Evolutionary conservation across 1,140 invertebrate genomes (phyloP).

Genomic region (Cherax destructor): DNA sequence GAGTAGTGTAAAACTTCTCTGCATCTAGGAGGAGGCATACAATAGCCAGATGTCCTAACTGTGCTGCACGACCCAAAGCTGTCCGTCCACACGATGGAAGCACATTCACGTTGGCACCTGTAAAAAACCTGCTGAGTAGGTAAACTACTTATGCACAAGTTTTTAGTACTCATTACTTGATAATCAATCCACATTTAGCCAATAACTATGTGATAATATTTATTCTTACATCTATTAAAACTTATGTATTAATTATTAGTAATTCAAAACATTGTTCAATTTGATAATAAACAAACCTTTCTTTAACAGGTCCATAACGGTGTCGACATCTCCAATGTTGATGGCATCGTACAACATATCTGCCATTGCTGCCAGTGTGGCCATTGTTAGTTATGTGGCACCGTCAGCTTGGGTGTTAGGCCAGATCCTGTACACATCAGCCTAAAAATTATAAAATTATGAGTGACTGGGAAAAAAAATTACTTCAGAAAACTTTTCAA

Average conservation of each 20-base stretch:
- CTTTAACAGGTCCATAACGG: constrained; percentile 71
- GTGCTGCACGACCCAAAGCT: constrained; percentile 76
- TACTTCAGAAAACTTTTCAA: background rate
- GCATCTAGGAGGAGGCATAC: constrained; percentile 75
- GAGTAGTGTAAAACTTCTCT: constrained; percentile 71
- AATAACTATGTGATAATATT: no score
- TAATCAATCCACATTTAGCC: background rate
- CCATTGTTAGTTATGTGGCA: constrained; percentile 37
- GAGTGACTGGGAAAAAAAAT: no score
- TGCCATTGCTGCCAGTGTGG: constrained; percentile 68
- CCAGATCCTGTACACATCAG: background rate
- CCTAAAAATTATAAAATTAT: background rate
- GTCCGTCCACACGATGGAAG: constrained; percentile 76
- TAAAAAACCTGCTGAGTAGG: constrained; percentile 20
- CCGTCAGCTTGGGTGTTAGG: background rate
- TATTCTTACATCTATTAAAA: no score
- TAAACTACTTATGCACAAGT: background rate
- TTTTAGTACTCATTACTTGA: background rate
- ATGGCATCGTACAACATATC: constrained; percentile 72
- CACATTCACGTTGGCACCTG: constrained; percentile 77
- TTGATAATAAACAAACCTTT: constrained; percentile 65
- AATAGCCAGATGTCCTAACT: constrained; percentile 76
- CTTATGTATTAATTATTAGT: background rate
- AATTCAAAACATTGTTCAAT: background rate
- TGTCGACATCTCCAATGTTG: constrained; percentile 71